Evolutionary conservation across 2,888 invertebrate species (phyloP).

Genomic region (Drosophila eohydei): DNA sequence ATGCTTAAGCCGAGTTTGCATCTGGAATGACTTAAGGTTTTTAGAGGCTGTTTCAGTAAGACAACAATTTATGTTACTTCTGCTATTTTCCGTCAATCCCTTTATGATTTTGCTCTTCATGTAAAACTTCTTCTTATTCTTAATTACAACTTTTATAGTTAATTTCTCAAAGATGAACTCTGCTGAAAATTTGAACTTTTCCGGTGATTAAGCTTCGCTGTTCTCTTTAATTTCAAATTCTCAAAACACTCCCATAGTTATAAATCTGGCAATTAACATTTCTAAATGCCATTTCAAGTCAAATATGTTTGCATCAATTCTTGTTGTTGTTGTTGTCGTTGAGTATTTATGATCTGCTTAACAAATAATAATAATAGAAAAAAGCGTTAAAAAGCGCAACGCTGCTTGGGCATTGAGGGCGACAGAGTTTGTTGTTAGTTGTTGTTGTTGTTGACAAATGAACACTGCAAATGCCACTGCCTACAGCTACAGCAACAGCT

Average conservation of each 20-base stretch:
- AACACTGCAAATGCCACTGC: constrained; percentile 66
- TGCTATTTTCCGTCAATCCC: no score
- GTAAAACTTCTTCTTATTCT: not conserved
- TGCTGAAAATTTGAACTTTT: constrained; percentile 3
- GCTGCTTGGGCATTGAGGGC: constrained; percentile 77
- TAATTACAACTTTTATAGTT: not conserved
- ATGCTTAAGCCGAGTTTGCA: not conserved
- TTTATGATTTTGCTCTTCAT: no score
- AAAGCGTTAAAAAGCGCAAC: constrained; percentile 71
- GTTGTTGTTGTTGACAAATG: constrained; percentile 62
- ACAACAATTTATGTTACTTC: not conserved
- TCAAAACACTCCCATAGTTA: constrained; percentile 22
- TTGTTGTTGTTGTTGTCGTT: constrained; percentile 4
- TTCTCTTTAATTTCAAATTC: constrained; percentile 5
- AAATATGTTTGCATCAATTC: constrained; percentile 15
- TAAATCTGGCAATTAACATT: constrained; percentile 65
- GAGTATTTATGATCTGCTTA: constrained; percentile 68
- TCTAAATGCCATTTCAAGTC: constrained; percentile 64
- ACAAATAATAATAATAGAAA: constrained; percentile 66
- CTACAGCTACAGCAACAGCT: constrained; percentile 47
- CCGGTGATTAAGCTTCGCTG: not conserved
- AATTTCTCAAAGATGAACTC: constrained; percentile 2
- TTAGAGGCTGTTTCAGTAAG: not conserved
- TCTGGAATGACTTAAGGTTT: no score
- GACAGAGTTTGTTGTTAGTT: constrained; percentile 45